Evolutionary conservation across 2,113 vertebrate species (phyloP), one percentile per base, ranked within the genome.

Genomic region (Petrocephalus microphthalmus): DNA sequence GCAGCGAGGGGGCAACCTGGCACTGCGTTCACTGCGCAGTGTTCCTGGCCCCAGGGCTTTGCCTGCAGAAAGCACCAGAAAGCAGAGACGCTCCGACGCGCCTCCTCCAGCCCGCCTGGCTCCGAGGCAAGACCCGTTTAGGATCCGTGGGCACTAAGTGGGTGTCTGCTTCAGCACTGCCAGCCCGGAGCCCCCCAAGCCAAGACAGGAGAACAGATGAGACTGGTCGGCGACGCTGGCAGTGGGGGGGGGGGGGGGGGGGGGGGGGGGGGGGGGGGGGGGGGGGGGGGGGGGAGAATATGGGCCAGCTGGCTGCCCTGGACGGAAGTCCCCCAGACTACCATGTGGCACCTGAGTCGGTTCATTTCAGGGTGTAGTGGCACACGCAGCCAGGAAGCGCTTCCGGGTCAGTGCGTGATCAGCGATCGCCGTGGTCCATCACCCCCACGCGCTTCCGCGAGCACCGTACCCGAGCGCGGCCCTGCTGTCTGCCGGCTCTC

Each of bases 121-220:
- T 89, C 84, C 82, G 2, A 84, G 85, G 0, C 45, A 90, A 56
- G 74, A 87, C 90, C 88, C 88, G 87, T 87, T 92, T 89, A 92
- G 89, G 90, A 89, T 91, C 51, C 91, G 90, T 85, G 89, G 92
- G 84, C 45, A 90, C 13, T 86, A 22, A 90, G 84, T 54, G 89
- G 87, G 11, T 71, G 88, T 85, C 90, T 86, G 53, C 83, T 51
- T 90, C 37, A 64, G 25, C 89, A 86, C 42, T 45, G 53, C 22
- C 87, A 86, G 13, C 83, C 47, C 22, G 42, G 29, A 88, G 19
- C 71, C 84, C 7, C 25, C 60, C 10, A 7, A 29, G 60, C 25
- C 60, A 67, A 74, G 57, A 22, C 81, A 5, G 49, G 22, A 3
- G 88, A 60, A n/a, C 42, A 47, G 52, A n/a, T 42, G 83, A 74